A percentile compares a stretch with the other conserved stretches of the same genome.
Conservation (phyloP, 2,797 vertebrate genomes). For the Miichthys miiuy region DNA sequence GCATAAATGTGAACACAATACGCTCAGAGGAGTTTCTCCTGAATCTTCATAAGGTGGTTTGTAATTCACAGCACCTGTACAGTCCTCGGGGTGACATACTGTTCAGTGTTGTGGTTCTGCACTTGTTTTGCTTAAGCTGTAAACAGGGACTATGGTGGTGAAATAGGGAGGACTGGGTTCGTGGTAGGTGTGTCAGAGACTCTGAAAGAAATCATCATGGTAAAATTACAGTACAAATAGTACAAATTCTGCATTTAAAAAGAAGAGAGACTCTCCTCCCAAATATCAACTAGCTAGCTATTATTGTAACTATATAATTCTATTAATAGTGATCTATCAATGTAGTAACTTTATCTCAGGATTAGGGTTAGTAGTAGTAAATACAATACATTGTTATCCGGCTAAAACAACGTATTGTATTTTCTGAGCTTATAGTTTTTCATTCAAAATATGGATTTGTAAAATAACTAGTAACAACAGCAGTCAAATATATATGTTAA, state of each 20-base stretch:
- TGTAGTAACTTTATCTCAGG: background rate
- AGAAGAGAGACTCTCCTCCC: background rate
- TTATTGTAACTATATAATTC: background rate
- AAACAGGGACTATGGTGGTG: background rate
- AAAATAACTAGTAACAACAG: background rate
- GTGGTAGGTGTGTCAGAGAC: no score
- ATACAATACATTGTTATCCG: no score
- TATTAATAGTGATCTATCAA: background rate
- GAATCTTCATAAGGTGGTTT: slow-evolving; percentile 47
- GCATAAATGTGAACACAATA: slow-evolving; percentile 22
- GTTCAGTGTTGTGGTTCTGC: slow-evolving; percentile 20
- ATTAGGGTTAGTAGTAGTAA: no score
- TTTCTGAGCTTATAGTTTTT: background rate
- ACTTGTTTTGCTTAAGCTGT: slow-evolving; percentile 28
- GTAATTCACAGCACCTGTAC: slow-evolving; percentile 44
- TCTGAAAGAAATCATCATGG: background rate
- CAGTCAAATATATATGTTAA: background rate
- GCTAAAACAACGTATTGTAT: background rate
- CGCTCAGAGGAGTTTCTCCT: slow-evolving; percentile 15
- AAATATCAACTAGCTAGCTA: background rate
- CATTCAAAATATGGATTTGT: background rate
- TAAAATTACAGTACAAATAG: background rate
- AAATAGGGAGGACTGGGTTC: background rate
- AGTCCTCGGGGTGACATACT: slow-evolving; percentile 4
- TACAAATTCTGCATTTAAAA: background rate